phyloP scores from a whole-genome alignment of 2,113 vertebrate species.

The Buteo buteo region DNA sequence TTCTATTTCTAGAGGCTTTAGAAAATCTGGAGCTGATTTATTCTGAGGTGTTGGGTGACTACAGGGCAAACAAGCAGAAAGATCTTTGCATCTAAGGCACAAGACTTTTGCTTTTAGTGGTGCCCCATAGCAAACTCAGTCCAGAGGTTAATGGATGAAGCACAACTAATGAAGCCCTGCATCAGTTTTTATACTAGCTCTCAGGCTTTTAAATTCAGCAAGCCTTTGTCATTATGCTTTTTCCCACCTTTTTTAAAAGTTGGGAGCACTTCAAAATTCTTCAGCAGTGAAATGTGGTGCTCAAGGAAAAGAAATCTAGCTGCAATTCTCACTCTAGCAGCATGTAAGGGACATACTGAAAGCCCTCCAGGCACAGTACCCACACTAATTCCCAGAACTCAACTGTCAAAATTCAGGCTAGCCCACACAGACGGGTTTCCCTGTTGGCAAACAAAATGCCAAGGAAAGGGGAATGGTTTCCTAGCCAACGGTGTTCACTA shows the following conservation, averaged over 20 bases:
- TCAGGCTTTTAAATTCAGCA: not conserved
- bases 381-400: not conserved
- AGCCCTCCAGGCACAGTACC: not conserved
- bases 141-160: not conserved
- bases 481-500: not conserved
- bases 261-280: not conserved
- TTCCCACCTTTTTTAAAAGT: not conserved
- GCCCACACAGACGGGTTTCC: not conserved
- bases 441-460: not conserved
- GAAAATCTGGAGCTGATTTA: not conserved
- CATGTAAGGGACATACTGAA: not conserved
- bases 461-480: not conserved
- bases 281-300: not conserved
- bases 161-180: not conserved
- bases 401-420: not conserved
- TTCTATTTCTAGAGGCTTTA: not conserved
- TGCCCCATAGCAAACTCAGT: not conserved
- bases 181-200: not conserved
- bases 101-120: not conserved
- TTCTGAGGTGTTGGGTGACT: not conserved
- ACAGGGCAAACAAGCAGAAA: not conserved
- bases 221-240: not conserved
- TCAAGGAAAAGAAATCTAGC: not conserved
- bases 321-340: not conserved
- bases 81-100: not conserved